A percentile compares a stretch with the other conserved stretches of the same genome.
Conservation (phyloP, 2,888 invertebrate genomes). For the Vanessa cardui region DNA sequence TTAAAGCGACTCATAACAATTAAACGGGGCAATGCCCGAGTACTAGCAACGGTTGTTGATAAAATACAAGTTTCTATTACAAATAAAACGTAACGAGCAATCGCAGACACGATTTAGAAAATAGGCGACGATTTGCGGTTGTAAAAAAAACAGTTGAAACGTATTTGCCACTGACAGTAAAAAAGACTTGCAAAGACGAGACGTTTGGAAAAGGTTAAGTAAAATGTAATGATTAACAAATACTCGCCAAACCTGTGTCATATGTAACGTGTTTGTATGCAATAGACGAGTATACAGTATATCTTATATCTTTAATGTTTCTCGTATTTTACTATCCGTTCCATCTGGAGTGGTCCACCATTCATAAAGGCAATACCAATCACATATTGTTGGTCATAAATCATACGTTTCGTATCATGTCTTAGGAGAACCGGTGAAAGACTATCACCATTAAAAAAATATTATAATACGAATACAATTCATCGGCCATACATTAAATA, state of each 20-base stretch:
- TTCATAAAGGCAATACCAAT: too few relatives aligned
- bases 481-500: too few relatives aligned
- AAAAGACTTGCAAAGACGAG: constrained; percentile 11
- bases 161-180: not conserved
- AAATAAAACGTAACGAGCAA: constrained; percentile 13
- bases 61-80: not conserved
- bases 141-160: not conserved
- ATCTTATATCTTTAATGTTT: too few relatives aligned
- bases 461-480: too few relatives aligned
- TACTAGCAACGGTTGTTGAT: not conserved
- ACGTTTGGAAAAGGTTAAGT: constrained; percentile 10
- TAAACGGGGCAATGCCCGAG: constrained; percentile 11
- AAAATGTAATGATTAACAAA: constrained; percentile 10
- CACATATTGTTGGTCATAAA: too few relatives aligned
- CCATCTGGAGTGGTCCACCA: too few relatives aligned
- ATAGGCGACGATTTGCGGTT: constrained; percentile 19
- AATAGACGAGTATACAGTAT: too few relatives aligned
- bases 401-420: too few relatives aligned
- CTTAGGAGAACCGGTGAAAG: too few relatives aligned
- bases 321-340: too few relatives aligned
- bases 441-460: too few relatives aligned
- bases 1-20: not conserved
- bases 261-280: not conserved
- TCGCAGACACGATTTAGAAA: constrained; percentile 19
- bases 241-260: not conserved